Base-by-base conservation (phyloP, 1,140 invertebrate species). In the Drosophila serrata region DNA sequence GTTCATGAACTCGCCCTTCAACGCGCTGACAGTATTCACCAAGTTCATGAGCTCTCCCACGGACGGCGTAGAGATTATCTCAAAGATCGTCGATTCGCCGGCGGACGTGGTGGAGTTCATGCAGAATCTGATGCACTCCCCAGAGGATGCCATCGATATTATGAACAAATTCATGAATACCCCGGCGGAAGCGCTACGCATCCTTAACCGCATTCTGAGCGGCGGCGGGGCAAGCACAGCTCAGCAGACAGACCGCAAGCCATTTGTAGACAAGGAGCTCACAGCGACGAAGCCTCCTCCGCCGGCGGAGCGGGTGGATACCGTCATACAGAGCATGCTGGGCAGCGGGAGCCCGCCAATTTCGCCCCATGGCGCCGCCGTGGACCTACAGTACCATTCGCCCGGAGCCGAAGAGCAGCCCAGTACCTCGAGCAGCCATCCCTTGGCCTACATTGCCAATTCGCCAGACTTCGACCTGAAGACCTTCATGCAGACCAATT, bases 131-230 rank as follows among this genome's bases (percentile, higher is more conserved):
- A 92, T 93, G 91, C 87, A 84, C 31, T 91, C 90, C 13, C 92
- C 92, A 8, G 91, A 92, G 64, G 84, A 93, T 59, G 92, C 90
- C 39, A 72, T 92, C 6, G 81, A 93, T 29, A 92, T 93, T 35
- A 93, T 93, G 92, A 91, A 92, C 60, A 92, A 93, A 75, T 93
- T 93, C 53, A 93, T 93, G 85, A 92, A 92, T 59, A 90, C 91
- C 19, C 92, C 92, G 27, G 91, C 91, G 6, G 92, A 93, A 64
- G 92, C 91, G 11, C 72, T 93, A 9, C 77, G 77, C 59, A 92
- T 92, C 61, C 51, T 93, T 0, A 93, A 93, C 49, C 90, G 82
- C 48, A 93, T 93, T n/a, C 74, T 93, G 8, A 92, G 92, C 63
- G 82, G 80, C 27, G 61, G 80, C 12, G 63, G 65, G 2, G 61